Conservation (phyloP, 2,113 vertebrate genomes). For the Aegotheles bennettii region DNA sequence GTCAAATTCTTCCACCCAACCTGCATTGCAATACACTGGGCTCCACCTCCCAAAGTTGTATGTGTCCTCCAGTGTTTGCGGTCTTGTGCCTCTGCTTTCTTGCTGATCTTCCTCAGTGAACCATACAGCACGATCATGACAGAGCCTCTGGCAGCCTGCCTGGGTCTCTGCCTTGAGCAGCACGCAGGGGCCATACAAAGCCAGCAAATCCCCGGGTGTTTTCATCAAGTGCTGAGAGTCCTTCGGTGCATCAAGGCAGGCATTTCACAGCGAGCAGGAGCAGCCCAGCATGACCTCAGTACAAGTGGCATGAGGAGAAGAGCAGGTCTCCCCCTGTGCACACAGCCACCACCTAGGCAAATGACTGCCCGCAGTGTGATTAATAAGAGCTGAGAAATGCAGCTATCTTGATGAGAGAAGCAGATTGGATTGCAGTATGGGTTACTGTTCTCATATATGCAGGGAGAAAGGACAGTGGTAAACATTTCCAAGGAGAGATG, state of each 20-base stretch:
- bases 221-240: background rate
- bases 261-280: fast-evolving
- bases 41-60: fast-evolving
- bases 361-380: background rate
- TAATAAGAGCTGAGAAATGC: background rate
- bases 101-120: background rate
- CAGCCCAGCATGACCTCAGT: background rate
- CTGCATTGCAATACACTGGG: background rate
- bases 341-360: background rate
- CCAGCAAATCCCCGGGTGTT: background rate
- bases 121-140: fast-evolving
- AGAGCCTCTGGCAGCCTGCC: background rate
- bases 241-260: background rate
- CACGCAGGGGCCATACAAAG: background rate
- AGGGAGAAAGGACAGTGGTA: background rate
- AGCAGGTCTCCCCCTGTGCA: background rate
- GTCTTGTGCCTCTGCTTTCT: background rate
- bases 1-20: background rate
- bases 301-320: background rate
- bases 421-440: fast-evolving
- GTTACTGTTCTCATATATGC: background rate
- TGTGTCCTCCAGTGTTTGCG: background rate
- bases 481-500: background rate
- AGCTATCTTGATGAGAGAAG: background rate
- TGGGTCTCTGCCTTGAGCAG: background rate